These are phyloP conservation scores for Pseudopipra pipra DNA, from an alignment of 2,113 vertebrate genomes.

Conservation along the genomic window DNA sequence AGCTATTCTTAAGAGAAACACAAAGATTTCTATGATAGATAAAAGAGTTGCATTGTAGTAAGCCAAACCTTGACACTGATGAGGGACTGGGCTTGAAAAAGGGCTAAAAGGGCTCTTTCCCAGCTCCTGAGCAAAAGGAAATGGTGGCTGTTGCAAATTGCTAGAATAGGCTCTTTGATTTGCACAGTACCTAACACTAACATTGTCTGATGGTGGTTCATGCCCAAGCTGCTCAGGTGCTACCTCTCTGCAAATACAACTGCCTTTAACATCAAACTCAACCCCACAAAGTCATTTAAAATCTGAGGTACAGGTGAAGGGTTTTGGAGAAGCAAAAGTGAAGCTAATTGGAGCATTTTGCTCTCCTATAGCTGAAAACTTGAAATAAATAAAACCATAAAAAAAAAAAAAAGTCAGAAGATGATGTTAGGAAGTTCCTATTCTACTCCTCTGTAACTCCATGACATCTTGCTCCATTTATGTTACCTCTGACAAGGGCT, in stretches of 20 bases:
- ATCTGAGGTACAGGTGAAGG: not conserved
- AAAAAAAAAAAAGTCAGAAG: not conserved
- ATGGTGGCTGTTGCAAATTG: no score
- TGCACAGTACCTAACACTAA: not conserved
- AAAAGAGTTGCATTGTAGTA: not conserved
- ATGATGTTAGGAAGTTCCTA: not conserved
- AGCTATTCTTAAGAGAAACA: not conserved
- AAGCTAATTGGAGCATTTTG: not conserved
- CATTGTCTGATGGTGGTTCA: not conserved
- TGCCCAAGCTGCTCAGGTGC: accelerated
- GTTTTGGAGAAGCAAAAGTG: not conserved
- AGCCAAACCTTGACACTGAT: not conserved
- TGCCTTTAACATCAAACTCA: not conserved
- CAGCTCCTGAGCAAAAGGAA: not conserved
- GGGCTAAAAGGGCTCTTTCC: not conserved
- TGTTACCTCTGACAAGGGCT: not conserved
- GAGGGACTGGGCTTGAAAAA: not conserved
- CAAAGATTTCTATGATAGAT: not conserved
- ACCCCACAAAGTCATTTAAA: not conserved
- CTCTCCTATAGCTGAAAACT: not conserved
- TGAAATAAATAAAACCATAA: not conserved
- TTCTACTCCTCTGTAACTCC: not conserved
- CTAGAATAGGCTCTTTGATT: not conserved
- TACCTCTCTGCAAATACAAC: not conserved
- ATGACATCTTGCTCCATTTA: not conserved